These are phyloP conservation scores for Argyrosomus japonicus DNA, from an alignment of 2,113 vertebrate species.

Conservation along the genomic window DNA sequence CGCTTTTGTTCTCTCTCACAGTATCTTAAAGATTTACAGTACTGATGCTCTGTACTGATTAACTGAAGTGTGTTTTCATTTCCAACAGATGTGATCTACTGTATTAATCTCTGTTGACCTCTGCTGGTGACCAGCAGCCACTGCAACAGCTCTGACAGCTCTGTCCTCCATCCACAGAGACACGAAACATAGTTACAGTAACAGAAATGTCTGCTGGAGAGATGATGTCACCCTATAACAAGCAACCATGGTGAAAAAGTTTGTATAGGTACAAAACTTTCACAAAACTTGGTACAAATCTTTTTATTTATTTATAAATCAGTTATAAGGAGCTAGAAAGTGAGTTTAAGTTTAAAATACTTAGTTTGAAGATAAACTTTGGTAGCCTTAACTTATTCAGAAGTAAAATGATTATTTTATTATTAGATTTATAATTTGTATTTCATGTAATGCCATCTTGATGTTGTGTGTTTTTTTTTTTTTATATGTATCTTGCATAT, in stretches of 20 bases:
- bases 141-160: background rate
- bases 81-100: background rate
- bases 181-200: no score
- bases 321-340: background rate
- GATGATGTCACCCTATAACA: background rate
- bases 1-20: background rate
- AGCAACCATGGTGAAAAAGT: no score
- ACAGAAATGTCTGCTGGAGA: background rate
- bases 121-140: slow-evolving; percentile 32
- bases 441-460: background rate
- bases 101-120: slow-evolving; percentile 22
- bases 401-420: no score
- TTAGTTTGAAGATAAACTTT: no score
- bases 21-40: no score
- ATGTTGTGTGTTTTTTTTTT: background rate
- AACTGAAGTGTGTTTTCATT: background rate
- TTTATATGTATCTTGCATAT: background rate
- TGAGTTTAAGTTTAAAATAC: background rate
- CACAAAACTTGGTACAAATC: no score
- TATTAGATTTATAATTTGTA: background rate
- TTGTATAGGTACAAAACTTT: no score
- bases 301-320: background rate
- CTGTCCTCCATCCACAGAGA: background rate
- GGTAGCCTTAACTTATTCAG: no score
- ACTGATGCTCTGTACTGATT: no score